Conservation (phyloP, 2,113 vertebrate species). For the Mohoua ochrocephala region DNA sequence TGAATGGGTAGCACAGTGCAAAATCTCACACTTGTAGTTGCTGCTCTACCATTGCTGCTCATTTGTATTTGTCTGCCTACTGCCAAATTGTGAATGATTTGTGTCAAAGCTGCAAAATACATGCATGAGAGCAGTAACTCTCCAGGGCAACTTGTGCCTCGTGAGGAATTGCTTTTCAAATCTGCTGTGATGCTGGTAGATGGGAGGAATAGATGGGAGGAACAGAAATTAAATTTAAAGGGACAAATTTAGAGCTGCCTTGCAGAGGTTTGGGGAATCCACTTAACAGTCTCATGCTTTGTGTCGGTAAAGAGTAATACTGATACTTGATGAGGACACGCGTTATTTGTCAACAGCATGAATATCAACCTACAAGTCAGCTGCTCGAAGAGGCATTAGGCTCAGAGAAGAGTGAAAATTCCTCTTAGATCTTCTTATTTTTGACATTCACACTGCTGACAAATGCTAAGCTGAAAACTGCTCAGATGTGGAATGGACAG, state of each 20-base stretch:
- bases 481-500: not conserved
- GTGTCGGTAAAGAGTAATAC: not conserved
- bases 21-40: not conserved
- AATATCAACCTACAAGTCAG: not conserved
- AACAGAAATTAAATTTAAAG: not conserved
- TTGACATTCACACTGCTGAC: not conserved
- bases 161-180: not conserved
- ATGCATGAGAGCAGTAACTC: not conserved
- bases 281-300: not conserved
- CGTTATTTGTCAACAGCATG: not conserved
- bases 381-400: not conserved
- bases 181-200: not conserved
- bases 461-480: slow-evolving; percentile 11
- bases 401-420: not conserved
- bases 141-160: not conserved
- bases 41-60: not conserved
- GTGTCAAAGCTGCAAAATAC: not conserved
- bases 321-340: not conserved
- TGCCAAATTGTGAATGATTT: not conserved
- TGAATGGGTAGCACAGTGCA: not conserved
- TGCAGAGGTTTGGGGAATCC: not conserved
- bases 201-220: not conserved
- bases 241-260: not conserved
- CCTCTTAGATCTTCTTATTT: not conserved
- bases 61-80: not conserved